phyloP scores from a whole-genome alignment of 2,113 vertebrate species.

The Emydura subglobosa region DNA sequence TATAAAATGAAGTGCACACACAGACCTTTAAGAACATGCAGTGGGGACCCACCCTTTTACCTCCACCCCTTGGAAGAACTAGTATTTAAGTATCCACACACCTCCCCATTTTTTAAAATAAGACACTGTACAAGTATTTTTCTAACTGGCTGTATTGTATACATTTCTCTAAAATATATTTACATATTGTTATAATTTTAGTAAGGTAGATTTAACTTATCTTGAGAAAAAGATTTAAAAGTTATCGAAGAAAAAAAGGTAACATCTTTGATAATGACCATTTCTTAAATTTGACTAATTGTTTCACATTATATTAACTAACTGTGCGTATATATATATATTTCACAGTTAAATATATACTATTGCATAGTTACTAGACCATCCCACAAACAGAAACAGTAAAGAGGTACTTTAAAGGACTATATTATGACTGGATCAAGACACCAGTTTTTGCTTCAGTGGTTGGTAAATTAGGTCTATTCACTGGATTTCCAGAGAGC shows the following conservation, averaged over 20 bases:
- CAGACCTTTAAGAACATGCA: background rate
- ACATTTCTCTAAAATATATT: background rate
- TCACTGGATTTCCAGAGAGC: conserved; percentile 7
- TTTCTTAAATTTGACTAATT: background rate
- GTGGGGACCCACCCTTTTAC: background rate
- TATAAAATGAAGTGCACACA: background rate
- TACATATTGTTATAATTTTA: background rate
- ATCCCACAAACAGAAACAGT: background rate
- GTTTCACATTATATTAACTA: background rate
- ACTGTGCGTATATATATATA: background rate
- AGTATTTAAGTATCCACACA: background rate
- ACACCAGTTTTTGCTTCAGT: background rate
- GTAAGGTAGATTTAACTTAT: background rate
- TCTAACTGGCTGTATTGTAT: background rate
- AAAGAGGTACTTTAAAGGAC: background rate
- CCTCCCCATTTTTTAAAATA: background rate
- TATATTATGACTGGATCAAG: background rate
- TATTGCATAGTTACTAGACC: background rate
- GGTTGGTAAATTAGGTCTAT: conserved; percentile 4
- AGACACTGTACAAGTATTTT: background rate
- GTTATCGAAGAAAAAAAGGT: background rate
- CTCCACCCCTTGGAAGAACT: background rate
- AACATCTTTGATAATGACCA: too few relatives aligned
- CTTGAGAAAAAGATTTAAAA: background rate
- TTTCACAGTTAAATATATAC: background rate